Percentiles rank a stretch among this genome's conserved stretches.
Conservation (phyloP, 2,888 invertebrate genomes). For the Diplolepis rosae region DNA sequence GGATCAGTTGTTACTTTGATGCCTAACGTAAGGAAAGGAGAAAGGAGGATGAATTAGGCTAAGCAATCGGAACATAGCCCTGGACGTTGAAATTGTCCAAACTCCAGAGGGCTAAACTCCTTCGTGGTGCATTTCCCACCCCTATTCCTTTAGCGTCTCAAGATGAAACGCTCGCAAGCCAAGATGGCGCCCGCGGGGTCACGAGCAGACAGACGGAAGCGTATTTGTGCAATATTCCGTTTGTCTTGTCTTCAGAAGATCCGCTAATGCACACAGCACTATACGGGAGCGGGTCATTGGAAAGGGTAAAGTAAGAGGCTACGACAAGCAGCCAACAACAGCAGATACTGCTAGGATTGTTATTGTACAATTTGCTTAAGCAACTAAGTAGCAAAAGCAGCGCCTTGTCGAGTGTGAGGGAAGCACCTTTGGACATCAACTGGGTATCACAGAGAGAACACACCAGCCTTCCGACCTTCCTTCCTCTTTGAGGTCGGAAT, state of each 20-base stretch:
- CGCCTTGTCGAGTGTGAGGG: constrained; percentile 63
- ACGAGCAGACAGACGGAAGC: constrained; percentile 51
- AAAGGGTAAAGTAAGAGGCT: constrained; percentile 49
- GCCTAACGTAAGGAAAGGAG: constrained; percentile 49
- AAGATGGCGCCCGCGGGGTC: constrained; percentile 61
- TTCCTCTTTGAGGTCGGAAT: constrained; percentile 52
- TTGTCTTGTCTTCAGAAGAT: constrained; percentile 73
- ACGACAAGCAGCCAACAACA: constrained; percentile 58
- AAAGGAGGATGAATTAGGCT: constrained; percentile 68
- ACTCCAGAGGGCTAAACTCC: constrained; percentile 62
- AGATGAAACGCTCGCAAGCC: constrained; percentile 69
- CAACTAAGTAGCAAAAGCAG: constrained; percentile 60
- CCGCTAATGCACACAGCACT: constrained; percentile 73
- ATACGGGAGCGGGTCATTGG: constrained; percentile 51
- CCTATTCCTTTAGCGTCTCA: constrained; percentile 52
- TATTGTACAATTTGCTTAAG: constrained; percentile 74
- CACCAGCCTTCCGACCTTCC: constrained; percentile 50
- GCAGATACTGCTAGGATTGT: constrained; percentile 69
- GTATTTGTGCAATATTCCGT: constrained; percentile 74
- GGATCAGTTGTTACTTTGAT: constrained; percentile 53
- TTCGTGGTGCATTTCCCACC: constrained; percentile 59
- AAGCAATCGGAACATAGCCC: constrained; percentile 69
- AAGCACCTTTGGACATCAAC: constrained; percentile 73
- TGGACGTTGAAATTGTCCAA: constrained; percentile 67
- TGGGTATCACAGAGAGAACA: constrained; percentile 65